Percentiles rank a stretch among this genome's conserved stretches.
Conservation (phyloP, 2,113 vertebrate genomes). For the Aegithalos caudatus region DNA sequence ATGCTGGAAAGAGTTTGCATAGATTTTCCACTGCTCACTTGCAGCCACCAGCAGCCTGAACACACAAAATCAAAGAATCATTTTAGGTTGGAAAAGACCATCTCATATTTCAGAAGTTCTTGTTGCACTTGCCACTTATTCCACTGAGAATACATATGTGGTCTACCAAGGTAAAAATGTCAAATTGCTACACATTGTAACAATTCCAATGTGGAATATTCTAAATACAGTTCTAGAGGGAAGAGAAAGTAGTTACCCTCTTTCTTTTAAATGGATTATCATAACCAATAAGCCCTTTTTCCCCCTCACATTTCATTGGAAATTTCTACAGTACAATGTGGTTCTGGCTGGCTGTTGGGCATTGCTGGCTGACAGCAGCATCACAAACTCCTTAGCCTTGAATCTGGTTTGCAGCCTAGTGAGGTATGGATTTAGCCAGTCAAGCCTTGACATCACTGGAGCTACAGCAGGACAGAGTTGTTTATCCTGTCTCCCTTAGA, state of each 20-base stretch:
- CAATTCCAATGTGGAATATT: slow-evolving; percentile 50
- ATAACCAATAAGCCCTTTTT: neutral
- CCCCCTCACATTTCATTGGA: neutral
- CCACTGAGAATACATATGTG: slow-evolving; percentile 42
- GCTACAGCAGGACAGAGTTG: neutral
- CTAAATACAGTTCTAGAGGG: slow-evolving; percentile 23
- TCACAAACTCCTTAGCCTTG: neutral
- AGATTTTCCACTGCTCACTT: slow-evolving; percentile 67
- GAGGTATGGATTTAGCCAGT: neutral
- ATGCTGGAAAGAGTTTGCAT: slow-evolving; percentile 63
- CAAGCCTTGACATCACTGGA: neutral
- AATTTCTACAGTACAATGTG: neutral
- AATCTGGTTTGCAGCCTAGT: neutral
- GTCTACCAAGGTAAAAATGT: slow-evolving; percentile 13
- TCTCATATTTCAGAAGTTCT: slow-evolving; percentile 34
- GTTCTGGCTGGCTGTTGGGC: neutral
- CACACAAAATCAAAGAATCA: neutral
- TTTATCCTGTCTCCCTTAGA: neutral
- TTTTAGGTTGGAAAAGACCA: neutral
- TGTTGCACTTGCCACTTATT: slow-evolving; percentile 47
- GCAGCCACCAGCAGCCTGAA: slow-evolving; percentile 28
- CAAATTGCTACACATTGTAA: slow-evolving; percentile 31
- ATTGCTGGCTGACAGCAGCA: neutral
- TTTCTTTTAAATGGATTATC: slow-evolving; percentile 39
- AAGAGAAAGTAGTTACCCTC: neutral